Evolutionary conservation across 2,888 invertebrate genomes (phyloP), one percentile per base, ranked within the genome.

Genomic region (Andrena fulva): DNA sequence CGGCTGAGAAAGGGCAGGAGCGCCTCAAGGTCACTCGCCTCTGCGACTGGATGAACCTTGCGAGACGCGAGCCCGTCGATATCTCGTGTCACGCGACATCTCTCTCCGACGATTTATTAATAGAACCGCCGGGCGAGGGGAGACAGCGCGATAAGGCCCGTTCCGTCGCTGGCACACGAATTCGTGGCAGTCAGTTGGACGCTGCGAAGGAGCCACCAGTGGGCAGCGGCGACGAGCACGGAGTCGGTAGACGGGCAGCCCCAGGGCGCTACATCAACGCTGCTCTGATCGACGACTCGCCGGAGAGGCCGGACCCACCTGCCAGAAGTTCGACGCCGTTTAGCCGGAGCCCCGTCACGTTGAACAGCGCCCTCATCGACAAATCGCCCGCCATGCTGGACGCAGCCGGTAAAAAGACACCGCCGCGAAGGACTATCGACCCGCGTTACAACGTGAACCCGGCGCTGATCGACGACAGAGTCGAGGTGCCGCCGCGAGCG

Each of bases 41-140:
- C 1, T 91, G 92, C 77, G 94, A 94, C 78, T 94, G 94, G 94
- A 73, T 94, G 83, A 91, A 87, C 76, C 89, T 92, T 8, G 93
- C 93, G 2, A 89, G 92, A 68, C 87, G 82, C 48, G 87, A 89
- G 62, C 71, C 85, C 16, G 70, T 77, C 31, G 87, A 90, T 73
- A 62, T 27, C 35, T 2, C 64, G 10, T 27, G 70, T 35, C 75
- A 62, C 24, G 42, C 77, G 77, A 79, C 59, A 63, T 59, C 70
- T n/a, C 68, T 83, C 84, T 27, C 74, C 84, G 74, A 75, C 27
- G 81, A 82, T 78, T 78, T 63, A 60, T 68, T 56, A 54, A 60
- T 54, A 20, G 82, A 79, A 79, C 35, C 78, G 48, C 56, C 75
- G 75, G 70, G 2, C 2, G 84, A 84, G 82, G 56, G 60, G 12